Percentiles rank a stretch among this genome's conserved stretches.
Conservation (phyloP, 2,113 vertebrate species). For the Oplegnathus fasciatus region DNA sequence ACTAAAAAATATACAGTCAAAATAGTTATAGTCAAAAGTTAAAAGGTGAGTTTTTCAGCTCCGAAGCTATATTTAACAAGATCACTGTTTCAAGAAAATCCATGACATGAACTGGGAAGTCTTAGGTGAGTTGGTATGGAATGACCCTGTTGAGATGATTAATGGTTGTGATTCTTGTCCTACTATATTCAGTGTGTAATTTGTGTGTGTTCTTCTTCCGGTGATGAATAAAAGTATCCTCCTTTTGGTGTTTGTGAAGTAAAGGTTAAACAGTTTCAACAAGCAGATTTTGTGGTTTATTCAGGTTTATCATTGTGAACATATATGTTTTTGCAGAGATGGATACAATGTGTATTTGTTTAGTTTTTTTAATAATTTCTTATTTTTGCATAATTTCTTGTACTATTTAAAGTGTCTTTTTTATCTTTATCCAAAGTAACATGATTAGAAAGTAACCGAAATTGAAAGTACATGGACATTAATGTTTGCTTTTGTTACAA, state of each 20-base stretch:
- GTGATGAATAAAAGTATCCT: conserved; percentile 27
- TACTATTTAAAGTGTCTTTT: conserved; percentile 34
- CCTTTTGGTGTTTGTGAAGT: conserved; percentile 4
- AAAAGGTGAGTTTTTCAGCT: too few species aligned
- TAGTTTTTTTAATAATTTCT: not conserved
- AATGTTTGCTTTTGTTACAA: conserved; percentile 13
- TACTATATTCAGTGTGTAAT: not conserved
- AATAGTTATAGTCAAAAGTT: too few species aligned
- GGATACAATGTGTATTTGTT: not conserved
- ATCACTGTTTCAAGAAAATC: too few species aligned
- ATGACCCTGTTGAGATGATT: not conserved
- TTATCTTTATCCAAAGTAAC: not conserved
- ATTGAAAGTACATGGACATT: not conserved
- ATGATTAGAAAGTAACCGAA: not conserved
- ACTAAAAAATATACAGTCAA: too few species aligned
- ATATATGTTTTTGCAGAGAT: conserved; percentile 3
- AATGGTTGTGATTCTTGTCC: conserved; percentile 16
- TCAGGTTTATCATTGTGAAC: not conserved
- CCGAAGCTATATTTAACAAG: too few species aligned
- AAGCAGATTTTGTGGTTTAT: conserved; percentile 7
- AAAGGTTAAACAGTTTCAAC: conserved; percentile 17
- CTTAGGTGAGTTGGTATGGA: too few species aligned
- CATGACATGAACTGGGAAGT: too few species aligned
- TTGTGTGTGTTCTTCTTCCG: conserved; percentile 6
- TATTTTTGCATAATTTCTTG: conserved; percentile 32